Conservation (phyloP, 2,113 vertebrate genomes). For the Azemiops feae region DNA sequence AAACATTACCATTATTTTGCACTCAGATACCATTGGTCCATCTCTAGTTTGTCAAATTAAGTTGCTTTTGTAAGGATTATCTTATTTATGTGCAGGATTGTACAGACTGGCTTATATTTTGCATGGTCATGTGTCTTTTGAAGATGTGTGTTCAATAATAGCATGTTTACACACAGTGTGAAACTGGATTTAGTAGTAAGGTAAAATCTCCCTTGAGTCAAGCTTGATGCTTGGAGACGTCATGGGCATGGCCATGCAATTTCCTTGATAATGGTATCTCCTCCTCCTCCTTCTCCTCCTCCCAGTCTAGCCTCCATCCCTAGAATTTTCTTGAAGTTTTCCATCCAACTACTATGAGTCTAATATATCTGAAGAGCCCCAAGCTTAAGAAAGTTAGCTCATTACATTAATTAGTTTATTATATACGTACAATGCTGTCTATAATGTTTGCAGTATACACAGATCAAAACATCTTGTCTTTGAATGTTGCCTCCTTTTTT, state of each 20-base stretch:
- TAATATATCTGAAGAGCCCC: background rate
- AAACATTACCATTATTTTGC: background rate
- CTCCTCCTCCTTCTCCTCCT: too few species aligned
- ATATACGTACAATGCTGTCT: background rate
- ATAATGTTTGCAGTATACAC: background rate
- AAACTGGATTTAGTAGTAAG: background rate
- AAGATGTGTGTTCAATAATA: background rate
- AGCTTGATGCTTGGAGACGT: background rate
- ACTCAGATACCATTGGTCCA: rapidly evolving
- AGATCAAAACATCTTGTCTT: background rate
- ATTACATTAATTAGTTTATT: background rate
- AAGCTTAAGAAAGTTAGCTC: background rate
- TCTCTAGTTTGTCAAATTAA: background rate
- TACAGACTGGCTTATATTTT: background rate
- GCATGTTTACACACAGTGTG: background rate
- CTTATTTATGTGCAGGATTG: background rate
- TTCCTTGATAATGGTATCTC: background rate
- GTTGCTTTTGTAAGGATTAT: background rate
- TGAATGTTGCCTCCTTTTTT: background rate
- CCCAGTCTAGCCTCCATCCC: background rate
- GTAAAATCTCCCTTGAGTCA: background rate
- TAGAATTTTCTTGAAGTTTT: background rate
- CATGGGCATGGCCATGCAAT: background rate
- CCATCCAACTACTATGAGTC: background rate
- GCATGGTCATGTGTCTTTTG: background rate